Conservation (phyloP, 2,888 invertebrate species). For the Torymus aiolomorphi region DNA sequence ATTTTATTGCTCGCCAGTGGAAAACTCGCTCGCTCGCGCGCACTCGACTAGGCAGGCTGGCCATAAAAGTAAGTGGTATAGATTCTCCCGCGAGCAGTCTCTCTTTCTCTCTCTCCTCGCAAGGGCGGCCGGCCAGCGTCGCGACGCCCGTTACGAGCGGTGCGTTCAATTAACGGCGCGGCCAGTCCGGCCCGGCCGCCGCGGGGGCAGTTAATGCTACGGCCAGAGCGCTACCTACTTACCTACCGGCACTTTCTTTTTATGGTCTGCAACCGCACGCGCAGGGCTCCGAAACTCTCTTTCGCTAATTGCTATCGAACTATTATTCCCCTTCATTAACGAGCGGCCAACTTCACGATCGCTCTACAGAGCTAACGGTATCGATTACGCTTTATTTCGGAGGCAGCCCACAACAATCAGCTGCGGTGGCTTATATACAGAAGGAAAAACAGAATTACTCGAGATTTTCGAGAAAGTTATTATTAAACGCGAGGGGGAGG, state of each 20-base stretch:
- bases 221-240: constrained; percentile 63
- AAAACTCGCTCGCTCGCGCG: constrained; percentile 57
- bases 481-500: background rate
- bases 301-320: constrained; percentile 76
- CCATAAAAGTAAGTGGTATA: constrained; percentile 75
- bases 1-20: constrained; percentile 67
- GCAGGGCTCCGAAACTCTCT: constrained; percentile 55
- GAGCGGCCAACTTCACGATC: constrained; percentile 11
- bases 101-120: background rate
- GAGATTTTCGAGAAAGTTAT: background rate
- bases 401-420: too few relatives aligned
- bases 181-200: constrained; percentile 66
- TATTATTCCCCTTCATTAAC: constrained; percentile 65
- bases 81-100: constrained; percentile 65
- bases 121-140: constrained; percentile 46
- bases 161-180: constrained; percentile 76
- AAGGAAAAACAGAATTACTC: too few relatives aligned
- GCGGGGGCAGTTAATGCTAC: constrained; percentile 73
- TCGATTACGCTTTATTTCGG: constrained; percentile 3
- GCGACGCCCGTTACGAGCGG: constrained; percentile 71
- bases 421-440: too few relatives aligned
- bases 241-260: constrained; percentile 75
- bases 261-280: constrained; percentile 66
- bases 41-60: constrained; percentile 70
- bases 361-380: background rate